Evolutionary conservation across 2,888 invertebrate genomes (phyloP).

Genomic region (Alsophila aescularia): DNA sequence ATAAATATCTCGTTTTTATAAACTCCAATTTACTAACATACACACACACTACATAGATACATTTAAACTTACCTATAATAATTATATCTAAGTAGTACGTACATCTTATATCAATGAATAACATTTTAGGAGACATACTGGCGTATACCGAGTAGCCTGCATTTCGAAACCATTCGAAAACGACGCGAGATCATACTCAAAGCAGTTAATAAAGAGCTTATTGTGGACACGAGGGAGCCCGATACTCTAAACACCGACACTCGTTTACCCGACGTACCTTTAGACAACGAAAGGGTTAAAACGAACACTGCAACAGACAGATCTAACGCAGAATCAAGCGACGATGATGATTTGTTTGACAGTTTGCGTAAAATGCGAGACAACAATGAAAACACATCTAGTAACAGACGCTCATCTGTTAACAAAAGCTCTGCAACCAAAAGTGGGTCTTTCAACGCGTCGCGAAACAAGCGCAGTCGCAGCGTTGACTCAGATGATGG

Average conservation of each 20-base stretch:
- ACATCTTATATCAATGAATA: neutral
- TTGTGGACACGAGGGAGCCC: conserved; percentile 49
- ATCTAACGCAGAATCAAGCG: conserved; percentile 54
- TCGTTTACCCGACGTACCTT: too few species aligned
- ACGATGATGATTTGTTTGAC: conserved; percentile 74
- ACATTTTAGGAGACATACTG: conserved; percentile 90
- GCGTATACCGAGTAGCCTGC: conserved; percentile 90
- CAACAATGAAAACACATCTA: conserved; percentile 22
- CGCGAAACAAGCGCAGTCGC: conserved; percentile 61
- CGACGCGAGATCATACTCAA: conserved; percentile 82
- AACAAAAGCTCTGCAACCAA: conserved; percentile 1
- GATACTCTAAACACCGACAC: conserved; percentile 16
- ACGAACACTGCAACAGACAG: conserved; percentile 27
- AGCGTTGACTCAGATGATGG: conserved; percentile 62
- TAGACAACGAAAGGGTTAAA: conserved; percentile 11
- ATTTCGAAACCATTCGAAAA: conserved; percentile 81
- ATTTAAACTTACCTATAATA: too few species aligned
- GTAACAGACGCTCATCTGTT: neutral
- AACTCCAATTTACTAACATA: too few species aligned
- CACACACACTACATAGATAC: too few species aligned
- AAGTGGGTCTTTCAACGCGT: conserved; percentile 17
- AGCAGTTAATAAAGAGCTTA: conserved; percentile 81
- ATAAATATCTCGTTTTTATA: too few species aligned
- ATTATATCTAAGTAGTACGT: too few species aligned
- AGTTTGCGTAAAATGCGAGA: conserved; percentile 70